phyloP scores from a whole-genome alignment of 2,113 vertebrate species.

The Pelecanus crispus region DNA sequence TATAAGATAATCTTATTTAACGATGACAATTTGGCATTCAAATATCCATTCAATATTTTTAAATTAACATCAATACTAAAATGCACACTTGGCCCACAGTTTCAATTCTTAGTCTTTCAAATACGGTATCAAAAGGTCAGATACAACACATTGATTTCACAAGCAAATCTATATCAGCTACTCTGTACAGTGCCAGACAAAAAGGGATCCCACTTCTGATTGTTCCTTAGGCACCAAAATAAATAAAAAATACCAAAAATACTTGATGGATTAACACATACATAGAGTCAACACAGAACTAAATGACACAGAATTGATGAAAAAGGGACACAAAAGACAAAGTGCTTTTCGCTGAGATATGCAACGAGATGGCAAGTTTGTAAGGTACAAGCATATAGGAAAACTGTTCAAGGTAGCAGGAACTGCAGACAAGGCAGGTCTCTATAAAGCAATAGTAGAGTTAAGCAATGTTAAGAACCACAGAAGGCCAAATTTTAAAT shows the following conservation, averaged over 20 bases:
- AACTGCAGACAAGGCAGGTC: constrained; percentile 57
- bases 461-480: not conserved
- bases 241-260: constrained; percentile 29
- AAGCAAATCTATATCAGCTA: not conserved
- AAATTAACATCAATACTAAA: constrained; percentile 18
- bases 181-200: not conserved
- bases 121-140: not conserved
- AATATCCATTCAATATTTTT: not conserved
- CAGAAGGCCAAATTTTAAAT: not conserved
- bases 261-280: not conserved
- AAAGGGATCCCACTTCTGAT: not conserved
- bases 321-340: not conserved
- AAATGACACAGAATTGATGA: not conserved
- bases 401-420: not conserved
- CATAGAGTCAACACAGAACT: not conserved
- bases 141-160: not conserved
- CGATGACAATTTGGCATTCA: not conserved
- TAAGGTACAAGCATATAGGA: not conserved
- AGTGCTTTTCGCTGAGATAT: not conserved
- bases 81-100: not conserved
- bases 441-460: not conserved
- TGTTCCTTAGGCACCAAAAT: not conserved
- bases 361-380: not conserved
- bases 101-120: not conserved
- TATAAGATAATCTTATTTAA: not conserved